Conservation (phyloP, 2,888 invertebrate genomes). For the Ethmia dodecea region DNA sequence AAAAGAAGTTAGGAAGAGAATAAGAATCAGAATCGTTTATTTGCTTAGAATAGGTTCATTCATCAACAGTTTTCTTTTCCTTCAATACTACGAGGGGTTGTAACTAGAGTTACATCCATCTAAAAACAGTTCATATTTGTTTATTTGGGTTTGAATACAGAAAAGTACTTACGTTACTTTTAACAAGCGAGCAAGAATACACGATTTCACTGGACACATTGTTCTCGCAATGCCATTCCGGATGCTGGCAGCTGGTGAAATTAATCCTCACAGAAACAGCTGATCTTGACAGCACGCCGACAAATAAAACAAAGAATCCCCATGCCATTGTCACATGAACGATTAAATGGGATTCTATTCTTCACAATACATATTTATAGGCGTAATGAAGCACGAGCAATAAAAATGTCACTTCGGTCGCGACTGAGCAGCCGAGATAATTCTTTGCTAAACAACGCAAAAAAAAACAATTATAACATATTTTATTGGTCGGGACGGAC, state of each 20-base stretch:
- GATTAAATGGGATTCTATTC: conserved; percentile 21
- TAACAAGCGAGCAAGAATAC: conserved; percentile 45
- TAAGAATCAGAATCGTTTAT: no score
- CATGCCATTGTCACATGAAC: conserved; percentile 28
- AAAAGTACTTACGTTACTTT: conserved; percentile 57
- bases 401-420: conserved; percentile 41
- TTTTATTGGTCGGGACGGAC: conserved; percentile 34
- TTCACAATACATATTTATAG: conserved; percentile 15
- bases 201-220: conserved; percentile 47
- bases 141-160: no score
- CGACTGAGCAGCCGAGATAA: conserved; percentile 41
- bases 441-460: conserved; percentile 31
- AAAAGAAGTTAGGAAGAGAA: no score
- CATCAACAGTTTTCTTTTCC: no score
- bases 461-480: conserved; percentile 31
- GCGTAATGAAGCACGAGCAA: conserved; percentile 30
- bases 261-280: conserved; percentile 48
- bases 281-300: conserved; percentile 24
- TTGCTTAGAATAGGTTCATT: no score
- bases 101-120: no score
- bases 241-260: conserved; percentile 56
- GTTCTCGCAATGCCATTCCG: conserved; percentile 64
- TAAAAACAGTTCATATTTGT: no score
- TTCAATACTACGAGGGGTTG: no score
- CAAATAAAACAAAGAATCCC: conserved; percentile 19